Evolutionary conservation across 2,113 vertebrate species (phyloP).

Genomic region (Naja naja): DNA sequence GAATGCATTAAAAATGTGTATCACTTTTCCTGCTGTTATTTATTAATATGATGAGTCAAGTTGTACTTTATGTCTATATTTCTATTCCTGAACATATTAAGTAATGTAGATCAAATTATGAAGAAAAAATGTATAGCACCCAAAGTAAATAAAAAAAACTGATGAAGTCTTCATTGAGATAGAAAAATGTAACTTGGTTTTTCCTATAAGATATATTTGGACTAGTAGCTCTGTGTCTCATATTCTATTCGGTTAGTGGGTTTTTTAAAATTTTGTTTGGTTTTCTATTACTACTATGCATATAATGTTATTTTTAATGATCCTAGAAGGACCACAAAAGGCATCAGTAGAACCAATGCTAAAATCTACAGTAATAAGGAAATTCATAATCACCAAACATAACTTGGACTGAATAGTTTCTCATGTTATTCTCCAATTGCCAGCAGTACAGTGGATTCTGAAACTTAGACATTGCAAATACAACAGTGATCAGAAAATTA

Average conservation of each 20-base stretch:
- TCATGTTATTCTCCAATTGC: background rate
- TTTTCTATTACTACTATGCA: background rate
- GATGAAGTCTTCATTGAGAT: background rate
- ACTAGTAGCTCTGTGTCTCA: background rate
- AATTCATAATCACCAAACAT: background rate
- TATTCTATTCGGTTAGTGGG: background rate
- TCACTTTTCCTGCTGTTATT: background rate
- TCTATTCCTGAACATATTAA: background rate
- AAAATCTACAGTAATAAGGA: slow-evolving; percentile 3
- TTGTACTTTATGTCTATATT: background rate
- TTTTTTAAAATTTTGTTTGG: background rate
- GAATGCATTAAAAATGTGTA: background rate
- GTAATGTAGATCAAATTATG: background rate
- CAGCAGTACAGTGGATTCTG: background rate
- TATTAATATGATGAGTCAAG: background rate
- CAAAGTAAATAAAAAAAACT: background rate
- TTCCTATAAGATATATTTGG: background rate
- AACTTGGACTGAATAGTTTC: background rate
- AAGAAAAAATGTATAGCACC: background rate
- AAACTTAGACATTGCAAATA: background rate
- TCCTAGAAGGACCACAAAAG: background rate
- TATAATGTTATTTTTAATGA: background rate
- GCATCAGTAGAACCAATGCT: background rate
- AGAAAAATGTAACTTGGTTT: background rate
- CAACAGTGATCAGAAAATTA: background rate